phyloP scores from a whole-genome alignment of 2,113 vertebrate genomes.

The Urocolius indicus region DNA sequence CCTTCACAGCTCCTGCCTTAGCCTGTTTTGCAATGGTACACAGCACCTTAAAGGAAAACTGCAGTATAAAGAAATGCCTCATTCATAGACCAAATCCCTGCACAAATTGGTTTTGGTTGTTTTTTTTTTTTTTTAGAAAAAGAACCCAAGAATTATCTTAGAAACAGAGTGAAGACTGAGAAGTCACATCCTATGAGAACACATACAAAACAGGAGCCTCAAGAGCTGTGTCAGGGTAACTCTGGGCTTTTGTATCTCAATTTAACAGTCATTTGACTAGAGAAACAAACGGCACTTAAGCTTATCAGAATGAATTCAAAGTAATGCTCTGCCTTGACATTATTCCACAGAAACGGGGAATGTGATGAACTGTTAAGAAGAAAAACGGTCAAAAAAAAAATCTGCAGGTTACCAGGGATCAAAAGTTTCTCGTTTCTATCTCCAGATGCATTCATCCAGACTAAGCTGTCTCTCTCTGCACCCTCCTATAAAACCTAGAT shows the following conservation, averaged over 20 bases:
- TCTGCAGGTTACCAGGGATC: not conserved
- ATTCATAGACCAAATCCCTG: conserved; percentile 14
- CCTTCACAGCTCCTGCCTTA: not conserved
- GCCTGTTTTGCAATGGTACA: conserved; percentile 18
- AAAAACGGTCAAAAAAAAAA: not conserved
- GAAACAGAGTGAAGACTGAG: not conserved
- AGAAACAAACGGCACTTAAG: not conserved
- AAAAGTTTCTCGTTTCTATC: not conserved
- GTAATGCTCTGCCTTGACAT: not conserved
- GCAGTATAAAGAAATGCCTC: conserved; percentile 31
- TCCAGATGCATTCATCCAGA: not conserved
- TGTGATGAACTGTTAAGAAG: not conserved
- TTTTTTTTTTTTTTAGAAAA: not conserved
- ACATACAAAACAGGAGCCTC: not conserved
- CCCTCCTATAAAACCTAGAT: not conserved
- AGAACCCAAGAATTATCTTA: not conserved
- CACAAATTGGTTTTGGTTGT: not conserved
- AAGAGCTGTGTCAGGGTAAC: not conserved
- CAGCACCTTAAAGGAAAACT: conserved; percentile 62
- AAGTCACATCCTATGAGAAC: not conserved
- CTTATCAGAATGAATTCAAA: conserved; percentile 21
- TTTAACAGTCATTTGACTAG: not conserved
- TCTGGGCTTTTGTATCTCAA: not conserved
- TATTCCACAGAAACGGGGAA: conserved; percentile 21
- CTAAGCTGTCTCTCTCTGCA: not conserved